A percentile compares a stretch with the other conserved stretches of the same genome.
phyloP scores from a whole-genome alignment of 2,888 invertebrate species.

The Selenia dentaria region DNA sequence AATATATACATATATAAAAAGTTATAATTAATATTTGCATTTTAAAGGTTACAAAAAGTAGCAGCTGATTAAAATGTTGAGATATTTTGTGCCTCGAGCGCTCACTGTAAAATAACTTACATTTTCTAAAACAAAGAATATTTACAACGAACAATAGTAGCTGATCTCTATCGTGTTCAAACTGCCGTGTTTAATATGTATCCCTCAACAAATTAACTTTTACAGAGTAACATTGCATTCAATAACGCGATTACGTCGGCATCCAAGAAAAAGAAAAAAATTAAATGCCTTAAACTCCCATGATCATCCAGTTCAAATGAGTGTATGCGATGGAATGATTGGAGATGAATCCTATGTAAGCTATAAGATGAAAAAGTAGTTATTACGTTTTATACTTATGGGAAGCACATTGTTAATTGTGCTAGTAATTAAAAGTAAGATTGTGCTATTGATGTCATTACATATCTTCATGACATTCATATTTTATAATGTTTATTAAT shows the following conservation, averaged over 20 bases:
- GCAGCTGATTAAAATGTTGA: too few relatives aligned
- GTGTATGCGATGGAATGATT: background rate
- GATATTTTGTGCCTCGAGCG: too few relatives aligned
- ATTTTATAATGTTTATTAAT: too few relatives aligned
- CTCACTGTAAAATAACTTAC: too few relatives aligned
- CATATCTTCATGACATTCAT: too few relatives aligned
- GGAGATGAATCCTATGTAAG: too few relatives aligned
- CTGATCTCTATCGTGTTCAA: constrained; percentile 11
- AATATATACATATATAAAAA: too few relatives aligned
- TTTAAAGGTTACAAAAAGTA: background rate
- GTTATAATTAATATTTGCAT: too few relatives aligned
- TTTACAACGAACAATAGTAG: constrained; percentile 12
- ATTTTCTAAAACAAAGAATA: background rate
- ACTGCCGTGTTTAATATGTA: constrained; percentile 4
- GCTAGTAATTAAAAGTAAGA: too few relatives aligned
- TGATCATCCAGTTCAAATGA: constrained; percentile 1
- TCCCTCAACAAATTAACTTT: background rate
- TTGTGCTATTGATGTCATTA: too few relatives aligned
- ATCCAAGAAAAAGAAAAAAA: constrained; percentile 1
- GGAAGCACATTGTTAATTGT: constrained; percentile 15
- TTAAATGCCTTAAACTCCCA: constrained; percentile 9
- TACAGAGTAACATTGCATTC: constrained; percentile 3
- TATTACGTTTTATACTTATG: too few relatives aligned
- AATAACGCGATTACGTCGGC: constrained; percentile 5
- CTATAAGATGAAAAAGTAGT: too few relatives aligned